phyloP scores from a whole-genome alignment of 1,140 invertebrate genomes.

The Procambarus clarkii region DNA sequence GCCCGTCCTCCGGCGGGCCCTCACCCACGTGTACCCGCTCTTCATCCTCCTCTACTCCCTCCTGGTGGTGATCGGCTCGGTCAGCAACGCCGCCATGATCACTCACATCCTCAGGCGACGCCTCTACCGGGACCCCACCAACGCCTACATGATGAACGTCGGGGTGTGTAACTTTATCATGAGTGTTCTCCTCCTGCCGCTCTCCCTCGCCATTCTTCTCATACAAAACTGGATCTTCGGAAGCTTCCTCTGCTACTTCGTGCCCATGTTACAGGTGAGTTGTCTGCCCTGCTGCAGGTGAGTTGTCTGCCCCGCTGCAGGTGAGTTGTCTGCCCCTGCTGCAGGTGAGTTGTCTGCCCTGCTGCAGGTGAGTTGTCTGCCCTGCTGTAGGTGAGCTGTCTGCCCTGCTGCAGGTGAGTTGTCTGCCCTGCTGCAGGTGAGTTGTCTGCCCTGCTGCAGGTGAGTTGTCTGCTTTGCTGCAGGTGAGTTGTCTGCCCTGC shows the following conservation, averaged over 20 bases:
- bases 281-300: no score
- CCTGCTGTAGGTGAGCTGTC: no score
- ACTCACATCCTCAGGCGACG: conserved; percentile 53
- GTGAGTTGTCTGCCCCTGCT: no score
- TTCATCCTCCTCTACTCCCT: conserved; percentile 45
- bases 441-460: no score
- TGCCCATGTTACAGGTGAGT: conserved; percentile 57
- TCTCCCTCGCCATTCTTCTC: conserved; percentile 55
- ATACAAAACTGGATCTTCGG: conserved; percentile 64
- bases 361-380: no score
- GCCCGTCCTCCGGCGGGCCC: conserved; percentile 27
- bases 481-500: no score
- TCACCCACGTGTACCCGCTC: conserved; percentile 34
- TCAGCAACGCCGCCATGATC: conserved; percentile 51
- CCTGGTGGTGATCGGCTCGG: conserved; percentile 29
- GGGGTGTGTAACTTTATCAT: conserved; percentile 51
- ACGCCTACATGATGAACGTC: conserved; percentile 52
- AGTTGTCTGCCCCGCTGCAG: no score
- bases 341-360: no score
- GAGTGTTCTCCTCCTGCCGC: conserved; percentile 42
- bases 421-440: no score
- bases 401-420: no score
- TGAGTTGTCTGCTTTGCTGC: no score
- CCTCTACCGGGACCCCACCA: conserved; percentile 47
- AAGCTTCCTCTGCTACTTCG: conserved; percentile 57